phyloP scores from a whole-genome alignment of 2,888 invertebrate species.

The Eupithecia dodoneata region DNA sequence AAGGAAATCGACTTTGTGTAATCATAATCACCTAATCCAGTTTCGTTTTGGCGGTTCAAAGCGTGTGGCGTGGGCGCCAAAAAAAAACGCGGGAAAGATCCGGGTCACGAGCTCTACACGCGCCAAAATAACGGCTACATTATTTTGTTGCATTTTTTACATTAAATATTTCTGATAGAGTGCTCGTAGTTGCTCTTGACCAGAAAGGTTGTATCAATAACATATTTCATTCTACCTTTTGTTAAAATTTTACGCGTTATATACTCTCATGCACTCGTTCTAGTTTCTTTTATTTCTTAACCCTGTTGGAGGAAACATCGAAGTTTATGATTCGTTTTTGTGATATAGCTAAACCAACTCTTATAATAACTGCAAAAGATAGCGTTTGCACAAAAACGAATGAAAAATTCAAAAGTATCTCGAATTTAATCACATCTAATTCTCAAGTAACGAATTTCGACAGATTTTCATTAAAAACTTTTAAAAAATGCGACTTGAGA shows the following conservation, averaged over 20 bases:
- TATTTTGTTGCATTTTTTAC: constrained; percentile 26
- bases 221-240: background rate
- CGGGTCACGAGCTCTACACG: constrained; percentile 54
- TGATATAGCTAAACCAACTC: too few relatives aligned
- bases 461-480: too few relatives aligned
- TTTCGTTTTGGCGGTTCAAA: constrained; percentile 4
- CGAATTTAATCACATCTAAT: too few relatives aligned
- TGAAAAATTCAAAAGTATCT: too few relatives aligned
- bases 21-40: background rate
- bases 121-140: constrained; percentile 48
- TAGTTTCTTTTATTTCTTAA: background rate
- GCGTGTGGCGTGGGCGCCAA: constrained; percentile 41
- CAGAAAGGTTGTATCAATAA: background rate
- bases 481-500: too few relatives aligned
- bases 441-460: too few relatives aligned
- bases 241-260: background rate
- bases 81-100: constrained; percentile 64
- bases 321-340: too few relatives aligned
- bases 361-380: too few relatives aligned
- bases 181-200: background rate
- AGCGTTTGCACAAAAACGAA: too few relatives aligned
- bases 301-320: background rate
- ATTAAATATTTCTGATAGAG: background rate
- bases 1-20: constrained; percentile 1
- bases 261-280: background rate